Conservation (phyloP, 2,888 invertebrate genomes). For the Tipula vernalis region DNA sequence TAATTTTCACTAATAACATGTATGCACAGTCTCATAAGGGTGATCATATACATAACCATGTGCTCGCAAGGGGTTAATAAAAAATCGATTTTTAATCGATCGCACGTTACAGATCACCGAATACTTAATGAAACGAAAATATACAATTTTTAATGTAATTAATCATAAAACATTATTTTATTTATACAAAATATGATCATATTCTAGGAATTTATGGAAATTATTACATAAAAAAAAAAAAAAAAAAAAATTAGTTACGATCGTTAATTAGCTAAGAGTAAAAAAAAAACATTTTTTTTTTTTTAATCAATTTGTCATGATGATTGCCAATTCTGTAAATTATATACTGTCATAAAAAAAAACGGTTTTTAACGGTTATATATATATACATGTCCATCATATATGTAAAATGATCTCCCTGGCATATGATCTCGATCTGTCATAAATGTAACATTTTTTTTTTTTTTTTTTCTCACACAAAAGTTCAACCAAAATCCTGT, state of each 20-base stretch:
- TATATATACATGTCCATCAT: background rate
- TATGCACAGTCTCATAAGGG: background rate
- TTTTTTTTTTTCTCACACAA: background rate
- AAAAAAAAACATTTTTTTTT: background rate
- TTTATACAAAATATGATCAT: background rate
- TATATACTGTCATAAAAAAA: background rate
- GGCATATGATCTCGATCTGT: background rate
- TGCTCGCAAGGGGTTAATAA: background rate
- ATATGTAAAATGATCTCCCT: background rate
- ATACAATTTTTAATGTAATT: background rate
- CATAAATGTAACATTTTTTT: background rate
- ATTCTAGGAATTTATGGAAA: background rate
- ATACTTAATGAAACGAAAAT: background rate
- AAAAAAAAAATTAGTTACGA: background rate
- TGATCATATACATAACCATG: background rate
- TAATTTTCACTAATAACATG: background rate
- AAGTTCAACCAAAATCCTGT: background rate
- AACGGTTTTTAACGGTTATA: background rate
- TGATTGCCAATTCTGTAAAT: background rate
- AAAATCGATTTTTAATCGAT: constrained; percentile 1
- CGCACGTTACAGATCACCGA: background rate
- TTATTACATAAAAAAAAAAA: background rate
- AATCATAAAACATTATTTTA: background rate
- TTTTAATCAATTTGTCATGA: background rate
- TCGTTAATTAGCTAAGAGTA: background rate